phyloP scores from a whole-genome alignment of 2,888 invertebrate genomes.

The Cerastis rubricosa region DNA sequence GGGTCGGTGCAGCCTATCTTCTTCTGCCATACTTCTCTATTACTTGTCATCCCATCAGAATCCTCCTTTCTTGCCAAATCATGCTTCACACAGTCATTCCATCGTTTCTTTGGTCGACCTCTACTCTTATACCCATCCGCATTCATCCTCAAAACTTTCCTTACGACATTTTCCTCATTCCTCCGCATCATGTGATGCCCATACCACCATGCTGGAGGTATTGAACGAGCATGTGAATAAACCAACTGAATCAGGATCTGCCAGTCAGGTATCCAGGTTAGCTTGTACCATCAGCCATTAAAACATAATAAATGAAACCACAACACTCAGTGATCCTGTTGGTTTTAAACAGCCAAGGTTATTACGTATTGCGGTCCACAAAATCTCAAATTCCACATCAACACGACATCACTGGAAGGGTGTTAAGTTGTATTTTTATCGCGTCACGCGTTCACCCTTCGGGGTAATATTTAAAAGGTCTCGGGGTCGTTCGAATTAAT shows the following conservation, averaged over 20 bases:
- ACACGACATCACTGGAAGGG: slow-evolving; percentile 50
- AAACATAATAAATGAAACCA: slow-evolving; percentile 6
- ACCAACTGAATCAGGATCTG: not conserved
- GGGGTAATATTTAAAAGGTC: slow-evolving; percentile 79
- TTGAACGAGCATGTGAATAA: not conserved
- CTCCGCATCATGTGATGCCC: too few species aligned
- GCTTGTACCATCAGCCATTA: not conserved
- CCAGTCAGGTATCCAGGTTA: not conserved
- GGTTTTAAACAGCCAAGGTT: slow-evolving; percentile 10
- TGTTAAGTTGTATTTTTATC: slow-evolving; percentile 73
- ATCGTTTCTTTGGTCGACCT: too few species aligned
- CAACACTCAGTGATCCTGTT: not conserved
- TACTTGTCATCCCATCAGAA: too few species aligned
- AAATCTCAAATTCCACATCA: slow-evolving; percentile 47
- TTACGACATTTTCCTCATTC: too few species aligned
- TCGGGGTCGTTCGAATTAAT: slow-evolving; percentile 81
- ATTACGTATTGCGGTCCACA: slow-evolving; percentile 24
- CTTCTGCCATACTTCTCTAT: too few species aligned
- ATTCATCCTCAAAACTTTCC: too few species aligned
- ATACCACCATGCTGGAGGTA: too few species aligned
- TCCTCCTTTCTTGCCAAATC: too few species aligned
- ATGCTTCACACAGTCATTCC: too few species aligned
- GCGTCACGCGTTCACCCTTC: slow-evolving; percentile 72
- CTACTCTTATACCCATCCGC: too few species aligned
- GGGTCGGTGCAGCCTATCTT: too few species aligned